Conservation (phyloP, 2,113 vertebrate genomes). For the Menidia beryllina region DNA sequence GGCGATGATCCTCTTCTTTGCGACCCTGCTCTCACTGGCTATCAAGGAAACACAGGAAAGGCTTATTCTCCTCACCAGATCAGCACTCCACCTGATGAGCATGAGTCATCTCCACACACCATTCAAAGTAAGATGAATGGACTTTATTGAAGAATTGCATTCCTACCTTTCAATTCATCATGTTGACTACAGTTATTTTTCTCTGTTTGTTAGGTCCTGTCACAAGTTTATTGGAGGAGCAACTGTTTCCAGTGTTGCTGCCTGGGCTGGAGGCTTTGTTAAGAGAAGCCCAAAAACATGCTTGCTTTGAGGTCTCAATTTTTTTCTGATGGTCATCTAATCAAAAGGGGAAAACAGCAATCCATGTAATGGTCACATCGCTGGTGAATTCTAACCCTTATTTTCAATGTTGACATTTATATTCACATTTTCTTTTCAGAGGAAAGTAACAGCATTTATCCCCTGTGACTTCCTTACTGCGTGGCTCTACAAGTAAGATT, state of each 20-base stretch:
- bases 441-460: slow-evolving; percentile 86
- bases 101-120: slow-evolving; percentile 36
- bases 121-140: slow-evolving; percentile 34
- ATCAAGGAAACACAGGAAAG: slow-evolving; percentile 1
- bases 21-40: slow-evolving; percentile 38
- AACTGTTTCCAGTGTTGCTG: slow-evolving; percentile 87
- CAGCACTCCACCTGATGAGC: slow-evolving; percentile 13
- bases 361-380: too few relatives aligned
- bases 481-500: slow-evolving; percentile 95
- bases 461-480: slow-evolving; percentile 91
- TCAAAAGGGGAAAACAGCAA: not conserved
- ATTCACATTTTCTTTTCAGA: slow-evolving; percentile 77
- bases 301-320: slow-evolving; percentile 87
- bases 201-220: slow-evolving; percentile 79
- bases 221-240: slow-evolving; percentile 80
- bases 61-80: rapidly evolving
- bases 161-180: not conserved
- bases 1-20: slow-evolving; percentile 35
- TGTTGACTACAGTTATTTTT: not conserved
- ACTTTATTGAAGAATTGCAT: not conserved
- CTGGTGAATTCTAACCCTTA: too few relatives aligned
- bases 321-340: not conserved
- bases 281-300: slow-evolving; percentile 81
- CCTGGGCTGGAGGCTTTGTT: slow-evolving; percentile 88
- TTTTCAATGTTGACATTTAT: not conserved